Conservation (phyloP, 2,113 vertebrate genomes). For the Urocolius indicus region DNA sequence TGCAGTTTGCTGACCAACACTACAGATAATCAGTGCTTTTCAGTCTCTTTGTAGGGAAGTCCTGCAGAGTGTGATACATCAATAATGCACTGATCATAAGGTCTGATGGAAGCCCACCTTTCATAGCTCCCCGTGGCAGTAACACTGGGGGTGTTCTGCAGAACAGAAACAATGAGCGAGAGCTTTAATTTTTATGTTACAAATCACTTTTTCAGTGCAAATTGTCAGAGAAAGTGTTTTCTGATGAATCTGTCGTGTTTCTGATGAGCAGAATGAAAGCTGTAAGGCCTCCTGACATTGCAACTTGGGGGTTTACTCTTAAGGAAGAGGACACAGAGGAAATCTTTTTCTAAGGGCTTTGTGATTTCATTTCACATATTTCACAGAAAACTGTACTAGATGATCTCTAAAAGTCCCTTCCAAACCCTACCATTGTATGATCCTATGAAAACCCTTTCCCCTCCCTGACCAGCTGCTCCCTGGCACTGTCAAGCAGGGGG, state of each 20-base stretch:
- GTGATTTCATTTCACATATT: not conserved
- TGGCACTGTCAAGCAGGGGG: not conserved
- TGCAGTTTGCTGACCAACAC: not conserved
- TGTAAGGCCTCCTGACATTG: not conserved
- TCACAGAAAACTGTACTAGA: not conserved
- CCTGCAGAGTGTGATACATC: not conserved
- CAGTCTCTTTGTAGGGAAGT: not conserved
- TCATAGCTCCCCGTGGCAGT: rapidly evolving
- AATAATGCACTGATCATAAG: not conserved
- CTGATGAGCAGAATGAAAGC: not conserved
- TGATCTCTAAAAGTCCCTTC: too few species aligned
- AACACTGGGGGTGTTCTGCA: not conserved
- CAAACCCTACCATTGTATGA: too few species aligned
- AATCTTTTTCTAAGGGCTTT: not conserved
- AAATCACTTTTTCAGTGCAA: not conserved
- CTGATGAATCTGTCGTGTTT: not conserved
- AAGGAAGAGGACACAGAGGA: not conserved
- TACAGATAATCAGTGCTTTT: not conserved
- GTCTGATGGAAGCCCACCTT: not conserved
- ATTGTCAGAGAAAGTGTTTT: not conserved
- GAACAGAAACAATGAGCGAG: not conserved
- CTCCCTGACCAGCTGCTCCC: not conserved
- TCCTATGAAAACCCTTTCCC: not conserved
- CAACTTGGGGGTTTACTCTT: not conserved
- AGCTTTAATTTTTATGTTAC: not conserved